Evolutionary conservation across 2,888 invertebrate species (phyloP).

Genomic region (Synanthedon vespiformis): DNA sequence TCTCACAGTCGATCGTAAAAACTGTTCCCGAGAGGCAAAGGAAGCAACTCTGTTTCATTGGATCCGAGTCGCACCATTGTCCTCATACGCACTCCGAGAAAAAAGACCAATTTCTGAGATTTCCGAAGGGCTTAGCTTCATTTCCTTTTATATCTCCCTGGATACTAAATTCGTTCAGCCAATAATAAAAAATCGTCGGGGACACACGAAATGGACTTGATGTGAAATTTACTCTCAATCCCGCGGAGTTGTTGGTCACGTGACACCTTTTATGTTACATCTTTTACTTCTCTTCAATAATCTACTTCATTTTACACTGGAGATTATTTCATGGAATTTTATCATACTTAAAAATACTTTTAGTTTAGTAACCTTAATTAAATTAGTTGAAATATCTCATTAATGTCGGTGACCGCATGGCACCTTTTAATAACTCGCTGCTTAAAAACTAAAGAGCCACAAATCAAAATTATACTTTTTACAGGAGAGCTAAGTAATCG

Average conservation of each 20-base stretch:
- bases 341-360: too few species aligned
- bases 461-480: too few species aligned
- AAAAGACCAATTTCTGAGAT: conserved; percentile 67
- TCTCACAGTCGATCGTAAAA: conserved; percentile 58
- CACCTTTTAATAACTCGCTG: too few species aligned
- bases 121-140: conserved; percentile 70
- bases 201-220: conserved; percentile 55
- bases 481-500: too few species aligned
- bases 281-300: too few species aligned
- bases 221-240: conserved; percentile 53
- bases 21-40: conserved; percentile 47
- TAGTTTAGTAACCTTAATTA: too few species aligned
- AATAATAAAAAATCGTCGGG: conserved; percentile 65
- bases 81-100: conserved; percentile 59
- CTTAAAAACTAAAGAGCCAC: too few species aligned
- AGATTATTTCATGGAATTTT: too few species aligned
- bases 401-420: too few species aligned
- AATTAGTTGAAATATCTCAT: too few species aligned
- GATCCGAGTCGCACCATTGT: conserved; percentile 50
- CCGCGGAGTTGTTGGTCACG: conserved; percentile 41
- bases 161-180: conserved; percentile 68
- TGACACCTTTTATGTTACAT: conserved; percentile 17
- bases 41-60: conserved; percentile 56
- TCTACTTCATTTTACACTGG: too few species aligned
- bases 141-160: conserved; percentile 70